These are phyloP conservation scores for Uloborus plumipes DNA, from an alignment of 2,888 invertebrate genomes.

Conservation along the genomic window DNA sequence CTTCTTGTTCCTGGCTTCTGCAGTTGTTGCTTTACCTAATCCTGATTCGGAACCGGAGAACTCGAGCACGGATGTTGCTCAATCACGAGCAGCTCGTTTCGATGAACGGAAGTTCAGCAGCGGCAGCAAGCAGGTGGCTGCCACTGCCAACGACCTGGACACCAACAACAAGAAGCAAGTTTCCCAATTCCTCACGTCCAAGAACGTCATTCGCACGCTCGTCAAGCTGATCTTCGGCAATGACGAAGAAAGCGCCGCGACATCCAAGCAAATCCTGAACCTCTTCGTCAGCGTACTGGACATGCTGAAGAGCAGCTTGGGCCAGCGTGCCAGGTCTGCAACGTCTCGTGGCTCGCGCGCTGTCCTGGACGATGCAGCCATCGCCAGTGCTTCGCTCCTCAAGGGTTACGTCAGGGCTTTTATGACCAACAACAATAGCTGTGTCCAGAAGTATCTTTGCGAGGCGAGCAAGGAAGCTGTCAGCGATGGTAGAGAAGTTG, in stretches of 20 bases:
- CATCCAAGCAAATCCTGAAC: constrained; percentile 67
- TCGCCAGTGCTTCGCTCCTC: constrained; percentile 88
- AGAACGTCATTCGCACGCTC: constrained; percentile 66
- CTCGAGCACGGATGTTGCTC: neutral
- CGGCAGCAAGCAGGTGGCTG: constrained; percentile 44
- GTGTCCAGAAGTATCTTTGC: constrained; percentile 88
- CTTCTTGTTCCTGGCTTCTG: constrained; percentile 18
- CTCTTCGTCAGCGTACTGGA: constrained; percentile 77
- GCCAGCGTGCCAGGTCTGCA: constrained; percentile 88
- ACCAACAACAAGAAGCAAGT: constrained; percentile 66
- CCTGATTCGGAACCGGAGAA: neutral
- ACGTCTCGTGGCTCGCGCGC: constrained; percentile 80
- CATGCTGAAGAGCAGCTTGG: constrained; percentile 91
- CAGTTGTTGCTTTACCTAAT: constrained; percentile 42
- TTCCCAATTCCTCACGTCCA: constrained; percentile 66
- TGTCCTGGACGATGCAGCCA: constrained; percentile 84
- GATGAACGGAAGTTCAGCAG: constrained; percentile 61
- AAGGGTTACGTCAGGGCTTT: constrained; percentile 85
- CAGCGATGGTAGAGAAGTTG: constrained; percentile 79
- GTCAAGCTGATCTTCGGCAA: constrained; percentile 67
- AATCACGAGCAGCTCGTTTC: constrained; percentile 55
- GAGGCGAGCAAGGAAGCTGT: constrained; percentile 91
- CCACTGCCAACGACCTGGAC: constrained; percentile 53
- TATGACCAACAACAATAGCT: constrained; percentile 82
- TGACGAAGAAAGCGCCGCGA: constrained; percentile 67